Evolutionary conservation across 2,113 vertebrate genomes (phyloP).

Genomic region (Aramus guarauna): DNA sequence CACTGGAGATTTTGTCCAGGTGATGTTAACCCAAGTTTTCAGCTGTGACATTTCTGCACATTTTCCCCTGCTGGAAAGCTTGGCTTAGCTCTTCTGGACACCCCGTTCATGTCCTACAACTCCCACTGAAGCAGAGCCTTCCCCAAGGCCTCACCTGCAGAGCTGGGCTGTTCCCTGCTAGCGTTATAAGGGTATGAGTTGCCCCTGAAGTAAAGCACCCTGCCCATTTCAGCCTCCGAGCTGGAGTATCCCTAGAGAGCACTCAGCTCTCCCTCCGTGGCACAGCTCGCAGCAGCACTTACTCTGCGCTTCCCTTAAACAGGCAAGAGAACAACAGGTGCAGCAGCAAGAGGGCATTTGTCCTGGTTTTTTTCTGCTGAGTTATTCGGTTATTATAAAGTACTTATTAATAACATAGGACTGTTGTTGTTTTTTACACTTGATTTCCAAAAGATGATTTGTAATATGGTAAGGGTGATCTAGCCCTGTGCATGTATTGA

Average conservation of each 20-base stretch:
- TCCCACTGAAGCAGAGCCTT: neutral
- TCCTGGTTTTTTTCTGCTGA: neutral
- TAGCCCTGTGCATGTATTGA: neutral
- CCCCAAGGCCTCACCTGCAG: neutral
- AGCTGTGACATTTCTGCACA: conserved; percentile 10
- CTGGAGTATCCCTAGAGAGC: neutral
- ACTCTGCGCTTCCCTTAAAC: conserved; percentile 24
- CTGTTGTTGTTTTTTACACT: neutral
- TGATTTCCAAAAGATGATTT: neutral
- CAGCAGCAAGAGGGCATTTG: conserved; percentile 14
- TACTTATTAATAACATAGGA: conserved; percentile 25
- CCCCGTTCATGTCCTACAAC: neutral
- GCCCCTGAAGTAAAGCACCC: neutral
- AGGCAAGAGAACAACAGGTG: conserved; percentile 48
- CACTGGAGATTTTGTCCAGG: neutral
- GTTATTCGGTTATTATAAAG: conserved; percentile 1
- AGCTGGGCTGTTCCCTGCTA: neutral
- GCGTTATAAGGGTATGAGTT: neutral
- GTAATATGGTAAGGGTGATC: neutral
- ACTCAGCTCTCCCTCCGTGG: neutral
- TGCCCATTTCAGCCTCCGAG: neutral
- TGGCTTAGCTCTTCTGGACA: neutral
- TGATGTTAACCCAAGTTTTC: conserved; percentile 12
- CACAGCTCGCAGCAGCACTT: neutral
- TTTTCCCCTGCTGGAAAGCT: neutral